Conservation (phyloP, 2,888 invertebrate genomes). For the Heterodera filipjevi region DNA sequence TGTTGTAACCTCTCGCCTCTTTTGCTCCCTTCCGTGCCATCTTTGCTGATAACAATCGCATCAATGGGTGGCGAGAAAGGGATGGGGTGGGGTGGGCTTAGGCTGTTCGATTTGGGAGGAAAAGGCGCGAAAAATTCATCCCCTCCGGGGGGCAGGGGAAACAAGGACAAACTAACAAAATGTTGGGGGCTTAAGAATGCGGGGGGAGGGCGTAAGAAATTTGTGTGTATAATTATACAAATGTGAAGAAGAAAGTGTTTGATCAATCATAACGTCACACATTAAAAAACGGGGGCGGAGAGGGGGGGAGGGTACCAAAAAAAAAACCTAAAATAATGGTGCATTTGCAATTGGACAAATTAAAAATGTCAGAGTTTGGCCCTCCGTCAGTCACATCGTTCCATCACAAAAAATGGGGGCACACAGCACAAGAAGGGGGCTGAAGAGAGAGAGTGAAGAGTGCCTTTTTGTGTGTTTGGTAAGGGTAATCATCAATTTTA, state of each 20-base stretch:
- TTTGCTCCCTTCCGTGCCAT: background rate
- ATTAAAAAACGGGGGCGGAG: no score
- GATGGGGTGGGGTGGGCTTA: background rate
- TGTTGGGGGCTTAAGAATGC: background rate
- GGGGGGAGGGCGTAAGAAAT: no score
- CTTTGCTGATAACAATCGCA: conserved; percentile 9
- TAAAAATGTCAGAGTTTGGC: conserved; percentile 2
- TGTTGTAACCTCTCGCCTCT: background rate
- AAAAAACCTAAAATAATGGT: no score
- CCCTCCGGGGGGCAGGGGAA: background rate
- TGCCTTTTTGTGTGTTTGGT: background rate
- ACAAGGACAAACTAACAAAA: background rate
- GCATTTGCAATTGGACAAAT: no score
- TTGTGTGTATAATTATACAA: no score
- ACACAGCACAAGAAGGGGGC: background rate
- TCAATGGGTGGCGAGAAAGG: background rate
- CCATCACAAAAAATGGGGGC: background rate
- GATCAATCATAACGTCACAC: no score
- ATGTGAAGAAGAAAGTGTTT: no score
- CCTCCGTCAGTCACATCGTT: background rate
- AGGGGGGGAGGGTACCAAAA: no score
- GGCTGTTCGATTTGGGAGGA: background rate
- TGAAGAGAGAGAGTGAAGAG: background rate
- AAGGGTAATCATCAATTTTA: background rate
- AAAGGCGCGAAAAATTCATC: background rate